Evolutionary conservation across 2,113 vertebrate species (phyloP), one percentile per base, ranked within the genome.

Genomic region (Hipposideros armiger): DNA sequence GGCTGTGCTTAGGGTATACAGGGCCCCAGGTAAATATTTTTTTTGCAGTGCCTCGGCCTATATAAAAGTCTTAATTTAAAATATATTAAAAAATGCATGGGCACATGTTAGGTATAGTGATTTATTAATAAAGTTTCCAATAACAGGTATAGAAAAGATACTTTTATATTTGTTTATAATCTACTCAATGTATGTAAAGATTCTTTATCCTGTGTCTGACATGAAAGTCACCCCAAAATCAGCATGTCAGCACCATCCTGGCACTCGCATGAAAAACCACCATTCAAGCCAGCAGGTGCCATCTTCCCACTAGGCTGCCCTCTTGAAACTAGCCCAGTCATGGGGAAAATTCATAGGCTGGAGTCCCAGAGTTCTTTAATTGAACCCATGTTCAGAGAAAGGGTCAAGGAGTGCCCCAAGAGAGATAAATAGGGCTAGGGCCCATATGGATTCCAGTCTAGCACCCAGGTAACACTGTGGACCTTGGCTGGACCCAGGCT

Each of bases 141-240:
- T 52, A 72, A 91, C 62, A 22, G 2, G 3, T 20, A 85, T 13
- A 83, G 17, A 87, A 77, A 15, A 74, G 16, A 2, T 54, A 78
- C 3, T 74, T 89, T 13, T 66, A 11, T 47, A 36, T 82, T 90
- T 78, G 50, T 93, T 78, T 72, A 69, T n/a, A 73, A 8, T 28
- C 64, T 91, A 94, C 42, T 69, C 32, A 91, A 76, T 32, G 14
- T 7, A 72, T n/a, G 11, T n/a, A 66, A 87, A 90, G 32, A 73
- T 60, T 84, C 20, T 74, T 56, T 32, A 42, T 24, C 17, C 30
- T 66, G 11, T 22, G 4, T 70, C 87, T 82, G 62, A 66, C 40
- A 45, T 72, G 14, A 76, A 76, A 69, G 66, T 50, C 50, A 86
- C 24, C 64, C 84, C 32, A 45, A 95, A 89, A 89, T 85, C 50